A percentile compares a stretch with the other conserved stretches of the same genome.
These are phyloP conservation scores for Rotaria macrura DNA, from an alignment of 2,888 invertebrate genomes.

Conservation along the genomic window DNA sequence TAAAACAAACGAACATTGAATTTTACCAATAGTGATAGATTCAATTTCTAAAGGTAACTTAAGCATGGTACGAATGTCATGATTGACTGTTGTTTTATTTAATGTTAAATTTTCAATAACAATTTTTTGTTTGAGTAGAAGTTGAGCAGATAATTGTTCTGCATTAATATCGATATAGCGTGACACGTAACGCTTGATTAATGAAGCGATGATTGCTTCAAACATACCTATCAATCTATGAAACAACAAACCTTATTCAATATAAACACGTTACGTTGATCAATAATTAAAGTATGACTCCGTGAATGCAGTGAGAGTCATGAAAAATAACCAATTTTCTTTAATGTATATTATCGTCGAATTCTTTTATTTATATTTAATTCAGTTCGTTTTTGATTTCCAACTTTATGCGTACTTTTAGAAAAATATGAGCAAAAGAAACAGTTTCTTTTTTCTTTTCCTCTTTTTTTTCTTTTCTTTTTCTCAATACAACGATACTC, in stretches of 20 bases:
- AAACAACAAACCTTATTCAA: too few species aligned
- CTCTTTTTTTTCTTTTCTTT: neutral
- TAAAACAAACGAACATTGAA: neutral
- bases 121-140: constrained; percentile 68
- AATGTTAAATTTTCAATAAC: neutral
- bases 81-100: neutral
- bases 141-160: constrained; percentile 86
- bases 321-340: too few species aligned
- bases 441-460: too few species aligned
- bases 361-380: too few species aligned
- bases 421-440: neutral
- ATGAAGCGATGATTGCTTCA: constrained; percentile 92
- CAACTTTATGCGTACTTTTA: neutral
- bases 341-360: too few species aligned
- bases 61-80: neutral
- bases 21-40: neutral
- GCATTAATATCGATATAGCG: constrained; percentile 96
- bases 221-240: constrained; percentile 59
- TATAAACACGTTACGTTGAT: too few species aligned
- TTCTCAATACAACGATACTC: neutral
- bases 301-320: too few species aligned
- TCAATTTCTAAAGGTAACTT: neutral
- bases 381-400: neutral
- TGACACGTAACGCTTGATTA: constrained; percentile 91
- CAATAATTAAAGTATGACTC: too few species aligned